Percentiles rank a stretch among this genome's conserved stretches.
These are phyloP conservation scores for Aix galericulata DNA, from an alignment of 2,113 vertebrate genomes.

Conservation along the genomic window DNA sequence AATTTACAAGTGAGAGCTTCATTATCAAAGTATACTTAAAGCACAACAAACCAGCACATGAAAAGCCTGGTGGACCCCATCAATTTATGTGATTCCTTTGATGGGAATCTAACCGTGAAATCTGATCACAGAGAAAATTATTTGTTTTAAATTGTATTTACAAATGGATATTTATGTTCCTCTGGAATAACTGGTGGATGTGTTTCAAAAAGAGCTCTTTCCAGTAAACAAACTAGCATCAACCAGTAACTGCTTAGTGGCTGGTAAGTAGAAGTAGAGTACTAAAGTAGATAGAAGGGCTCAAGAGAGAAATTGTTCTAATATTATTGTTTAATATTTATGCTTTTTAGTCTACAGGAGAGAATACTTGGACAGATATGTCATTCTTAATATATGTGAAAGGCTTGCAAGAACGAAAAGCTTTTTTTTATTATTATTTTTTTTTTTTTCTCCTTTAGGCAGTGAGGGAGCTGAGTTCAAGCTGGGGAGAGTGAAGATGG, in stretches of 20 bases:
- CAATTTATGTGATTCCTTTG: neutral
- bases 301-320: neutral
- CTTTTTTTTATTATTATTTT: neutral
- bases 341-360: neutral
- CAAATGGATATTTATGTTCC: neutral
- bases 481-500: neutral
- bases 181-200: neutral
- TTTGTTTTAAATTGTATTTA: slow-evolving; percentile 8
- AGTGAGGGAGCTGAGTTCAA: neutral
- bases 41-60: neutral
- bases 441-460: neutral
- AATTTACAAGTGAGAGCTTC: neutral
- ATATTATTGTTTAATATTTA: neutral
- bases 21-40: neutral
- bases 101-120: neutral
- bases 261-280: neutral
- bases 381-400: neutral
- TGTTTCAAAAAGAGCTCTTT: neutral
- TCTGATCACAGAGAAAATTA: neutral
- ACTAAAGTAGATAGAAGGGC: neutral
- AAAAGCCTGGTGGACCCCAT: neutral
- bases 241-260: neutral
- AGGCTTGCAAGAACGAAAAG: neutral
- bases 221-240: slow-evolving; percentile 4
- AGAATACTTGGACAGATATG: neutral